A percentile compares a stretch with the other conserved stretches of the same genome.
Conservation (phyloP, 2,888 invertebrate genomes). For the Andricus quercusramuli region DNA sequence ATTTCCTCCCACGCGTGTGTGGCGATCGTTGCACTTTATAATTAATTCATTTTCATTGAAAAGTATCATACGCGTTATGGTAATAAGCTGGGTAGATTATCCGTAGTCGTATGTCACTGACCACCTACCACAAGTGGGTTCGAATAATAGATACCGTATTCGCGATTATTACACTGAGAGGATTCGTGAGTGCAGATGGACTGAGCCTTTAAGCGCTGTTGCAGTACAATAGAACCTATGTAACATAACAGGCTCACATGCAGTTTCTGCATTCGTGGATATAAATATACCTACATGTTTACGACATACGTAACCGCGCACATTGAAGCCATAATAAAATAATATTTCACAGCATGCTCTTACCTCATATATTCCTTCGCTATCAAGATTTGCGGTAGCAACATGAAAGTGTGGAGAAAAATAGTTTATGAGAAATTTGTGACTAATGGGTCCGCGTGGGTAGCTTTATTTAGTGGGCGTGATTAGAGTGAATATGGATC, state of each 20-base stretch:
- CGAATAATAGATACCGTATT: conserved; percentile 64
- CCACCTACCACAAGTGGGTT: conserved; percentile 67
- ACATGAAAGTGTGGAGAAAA: too few relatives aligned
- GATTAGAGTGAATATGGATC: too few relatives aligned
- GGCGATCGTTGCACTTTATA: conserved; percentile 61
- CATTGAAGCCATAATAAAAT: conserved; percentile 62
- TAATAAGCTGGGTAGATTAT: conserved; percentile 70
- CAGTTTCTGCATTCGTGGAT: conserved; percentile 17
- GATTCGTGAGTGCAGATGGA: conserved; percentile 11
- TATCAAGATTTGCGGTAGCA: conserved; percentile 49
- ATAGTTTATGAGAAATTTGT: too few relatives aligned
- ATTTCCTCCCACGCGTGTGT: conserved; percentile 49
- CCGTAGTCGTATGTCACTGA: conserved; percentile 72
- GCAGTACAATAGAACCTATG: conserved; percentile 16
- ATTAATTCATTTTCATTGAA: conserved; percentile 66
- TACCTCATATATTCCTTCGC: conserved; percentile 66
- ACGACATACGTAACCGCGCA: background rate
- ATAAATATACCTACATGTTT: background rate
- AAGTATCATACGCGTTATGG: conserved; percentile 69
- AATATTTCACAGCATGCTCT: conserved; percentile 67
- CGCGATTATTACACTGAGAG: conserved; percentile 47
- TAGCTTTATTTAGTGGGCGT: too few relatives aligned
- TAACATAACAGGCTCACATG: background rate
- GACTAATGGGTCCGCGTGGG: too few relatives aligned
- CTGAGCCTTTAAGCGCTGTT: conserved; percentile 4